Evolutionary conservation across 2,888 invertebrate species (phyloP), one percentile per base, ranked within the genome.

Genomic region (Dione juno): DNA sequence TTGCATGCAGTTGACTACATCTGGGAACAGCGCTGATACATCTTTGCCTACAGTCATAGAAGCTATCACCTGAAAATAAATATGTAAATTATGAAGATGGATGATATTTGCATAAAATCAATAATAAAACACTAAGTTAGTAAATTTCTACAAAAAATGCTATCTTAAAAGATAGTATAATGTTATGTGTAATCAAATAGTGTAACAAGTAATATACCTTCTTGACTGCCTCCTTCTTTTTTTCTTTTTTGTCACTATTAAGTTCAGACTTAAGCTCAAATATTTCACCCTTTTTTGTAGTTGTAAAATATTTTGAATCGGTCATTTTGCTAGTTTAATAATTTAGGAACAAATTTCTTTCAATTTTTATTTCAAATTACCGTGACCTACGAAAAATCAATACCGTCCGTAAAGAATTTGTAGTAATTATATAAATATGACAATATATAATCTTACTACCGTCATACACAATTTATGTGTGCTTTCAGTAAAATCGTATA

Each of bases 11-110:
- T 99, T 99, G 40, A 99, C 99, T 1, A 99, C 99, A 87, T 99
- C 99, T 0, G 99, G 99, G 86, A 99, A 99, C 16, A 99, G 93
- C 1, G 99, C 99, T 0, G 97, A 97, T 0, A 99, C 99, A 95
- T 99, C 99, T 94, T 99, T 99, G 66, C 99, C 99, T 28, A 99
- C 99, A 8, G 99, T 99, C 99, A 99, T 99, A 74, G 99, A 99
- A 35, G 99, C 99, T 84, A 99, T 99, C 21, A 99, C 99, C 96
- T 99, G 79, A 37, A 78, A 61, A 28, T 10, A 43, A 28, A 16
- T 28, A 28, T n/a, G 10, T 8, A 13, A 40, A 21, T 14, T 59
- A 59, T 59, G 9, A 37, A 10, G n/a, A 16, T 57, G 37, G 16
- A 57, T 57, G 16, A 11, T 16, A 5, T 57, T 57, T 8, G 37